phyloP scores from a whole-genome alignment of 2,797 vertebrate genomes.

The Pseudochromis fuscus region DNA sequence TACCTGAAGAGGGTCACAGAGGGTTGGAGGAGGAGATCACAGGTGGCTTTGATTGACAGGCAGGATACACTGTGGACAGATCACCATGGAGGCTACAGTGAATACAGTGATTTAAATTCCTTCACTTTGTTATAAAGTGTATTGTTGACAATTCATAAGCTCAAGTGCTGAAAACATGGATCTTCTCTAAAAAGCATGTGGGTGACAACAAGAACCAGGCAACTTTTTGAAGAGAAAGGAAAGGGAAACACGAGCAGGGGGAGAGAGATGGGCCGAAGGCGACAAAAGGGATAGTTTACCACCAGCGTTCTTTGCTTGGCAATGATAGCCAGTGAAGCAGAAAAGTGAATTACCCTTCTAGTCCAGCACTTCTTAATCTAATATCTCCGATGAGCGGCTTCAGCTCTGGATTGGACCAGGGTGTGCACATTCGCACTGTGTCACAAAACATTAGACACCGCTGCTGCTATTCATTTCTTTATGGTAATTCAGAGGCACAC shows the following conservation, averaged over 20 bases:
- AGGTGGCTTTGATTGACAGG: too few relatives aligned
- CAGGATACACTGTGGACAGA: too few relatives aligned
- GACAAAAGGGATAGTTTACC: slow-evolving; percentile 79
- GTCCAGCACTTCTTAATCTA: slow-evolving; percentile 98
- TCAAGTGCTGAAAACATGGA: slow-evolving; percentile 19
- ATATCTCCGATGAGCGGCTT: slow-evolving; percentile 95
- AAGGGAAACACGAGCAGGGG: not conserved
- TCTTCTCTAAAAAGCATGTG: slow-evolving; percentile 14
- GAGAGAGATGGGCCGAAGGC: slow-evolving; percentile 42
- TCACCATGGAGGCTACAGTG: not conserved
- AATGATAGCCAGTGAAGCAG: slow-evolving; percentile 94
- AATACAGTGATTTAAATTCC: not conserved
- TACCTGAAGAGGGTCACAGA: too few relatives aligned
- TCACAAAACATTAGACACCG: slow-evolving; percentile 95
- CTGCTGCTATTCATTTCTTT: slow-evolving; percentile 89
- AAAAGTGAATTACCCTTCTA: slow-evolving; percentile 98
- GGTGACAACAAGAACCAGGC: slow-evolving; percentile 13
- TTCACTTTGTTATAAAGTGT: too few relatives aligned
- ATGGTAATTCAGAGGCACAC: slow-evolving; percentile 87
- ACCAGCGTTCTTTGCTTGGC: slow-evolving; percentile 81
- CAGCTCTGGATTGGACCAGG: slow-evolving; percentile 84
- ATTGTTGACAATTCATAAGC: too few relatives aligned
- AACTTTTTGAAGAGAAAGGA: slow-evolving; percentile 26
- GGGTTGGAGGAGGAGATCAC: too few relatives aligned
- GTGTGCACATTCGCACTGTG: slow-evolving; percentile 91